phyloP scores from a whole-genome alignment of 2,113 vertebrate genomes.

The Cygnus atratus region DNA sequence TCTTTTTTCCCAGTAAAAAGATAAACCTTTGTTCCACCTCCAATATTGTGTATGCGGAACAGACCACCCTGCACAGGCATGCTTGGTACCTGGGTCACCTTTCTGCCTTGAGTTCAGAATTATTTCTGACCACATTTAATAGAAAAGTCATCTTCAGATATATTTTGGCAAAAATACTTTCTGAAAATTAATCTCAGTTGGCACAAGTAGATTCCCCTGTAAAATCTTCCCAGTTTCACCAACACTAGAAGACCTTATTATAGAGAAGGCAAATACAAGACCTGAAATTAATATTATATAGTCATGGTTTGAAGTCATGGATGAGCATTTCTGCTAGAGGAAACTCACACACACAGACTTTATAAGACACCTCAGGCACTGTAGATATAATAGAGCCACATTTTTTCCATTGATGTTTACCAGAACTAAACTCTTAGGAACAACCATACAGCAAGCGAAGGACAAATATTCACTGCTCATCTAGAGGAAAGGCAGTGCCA shows the following conservation, averaged over 20 bases:
- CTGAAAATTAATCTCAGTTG: background rate
- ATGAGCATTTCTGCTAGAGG: background rate
- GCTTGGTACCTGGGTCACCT: background rate
- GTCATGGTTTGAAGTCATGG: background rate
- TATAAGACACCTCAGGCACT: background rate
- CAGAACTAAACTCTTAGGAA: background rate
- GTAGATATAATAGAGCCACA: background rate
- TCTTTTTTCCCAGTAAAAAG: background rate
- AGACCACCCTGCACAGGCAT: background rate
- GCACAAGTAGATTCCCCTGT: background rate
- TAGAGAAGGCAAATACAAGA: background rate
- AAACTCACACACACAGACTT: background rate
- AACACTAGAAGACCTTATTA: background rate
- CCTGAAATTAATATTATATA: background rate
- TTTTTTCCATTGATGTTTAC: background rate
- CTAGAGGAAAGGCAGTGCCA: background rate
- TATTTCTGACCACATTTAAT: background rate
- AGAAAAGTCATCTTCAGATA: background rate
- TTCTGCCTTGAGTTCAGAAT: background rate
- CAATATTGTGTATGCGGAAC: fast-evolving
- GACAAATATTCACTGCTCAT: background rate
- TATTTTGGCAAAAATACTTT: background rate
- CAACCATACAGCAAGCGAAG: background rate
- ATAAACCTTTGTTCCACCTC: background rate
- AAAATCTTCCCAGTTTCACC: background rate